Evolutionary conservation across 2,797 vertebrate genomes (phyloP), one percentile per base, ranked within the genome.

Genomic region (Limosa lapponica): DNA sequence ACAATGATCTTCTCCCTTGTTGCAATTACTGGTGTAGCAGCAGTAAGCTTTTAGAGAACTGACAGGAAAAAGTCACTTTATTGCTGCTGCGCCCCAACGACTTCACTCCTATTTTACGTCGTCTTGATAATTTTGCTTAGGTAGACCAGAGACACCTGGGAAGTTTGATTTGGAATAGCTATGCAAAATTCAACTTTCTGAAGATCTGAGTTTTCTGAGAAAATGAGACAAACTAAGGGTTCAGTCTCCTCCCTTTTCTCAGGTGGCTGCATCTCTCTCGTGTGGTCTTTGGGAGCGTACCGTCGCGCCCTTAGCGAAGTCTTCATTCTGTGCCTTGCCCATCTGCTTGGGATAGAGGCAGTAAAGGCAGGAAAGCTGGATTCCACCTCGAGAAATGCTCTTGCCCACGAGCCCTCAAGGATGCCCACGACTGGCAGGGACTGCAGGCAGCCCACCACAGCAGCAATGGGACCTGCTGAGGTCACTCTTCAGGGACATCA

Each of bases 21-120:
- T 91, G 87, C 79, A 61, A 64, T 74, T 83, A 39, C 57, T 89
- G 24, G 16, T 80, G 49, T 46, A 73, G 67, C 73, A 93, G 82
- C 81, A 54, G 44, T 39, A 84, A 57, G n/a, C 37, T 94, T 89
- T 82, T 48, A 66, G 61, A 89, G n/a, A 87, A 90, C 54, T 69
- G 78, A 80, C 66, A 91, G 49, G 41, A 43, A 94, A 77, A 85
- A 74, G 71, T 54, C 52, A 14, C 16, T 80, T 36, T 65, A 27
- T 65, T 77, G 67, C 67, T 58, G 36, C 57, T 5, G 12, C 30
- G 49, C 75, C 46, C 90, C 95, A 94, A 96, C 89, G 92, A 87
- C 83, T 79, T 55, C 28, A 27, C 55, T 91, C 78, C 86, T 90
- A 9, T 80, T 95, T 94, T 89, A 74, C 30, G 17, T 69, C 2